Base-by-base conservation (phyloP, 2,888 invertebrate genomes). In the Craniophora ligustri region DNA sequence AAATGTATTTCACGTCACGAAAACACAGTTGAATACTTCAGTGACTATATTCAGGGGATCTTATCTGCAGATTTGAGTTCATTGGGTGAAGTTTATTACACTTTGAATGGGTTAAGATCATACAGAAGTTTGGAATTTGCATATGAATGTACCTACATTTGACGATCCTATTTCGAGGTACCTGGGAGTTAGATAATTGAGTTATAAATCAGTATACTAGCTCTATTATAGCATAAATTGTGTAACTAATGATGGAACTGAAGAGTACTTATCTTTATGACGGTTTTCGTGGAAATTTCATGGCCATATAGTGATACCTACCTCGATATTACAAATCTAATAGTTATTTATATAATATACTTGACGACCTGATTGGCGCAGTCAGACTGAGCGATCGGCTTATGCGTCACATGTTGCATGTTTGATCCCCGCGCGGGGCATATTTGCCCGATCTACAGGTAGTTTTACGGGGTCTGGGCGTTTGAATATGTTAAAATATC, bases 111-210 rank as follows among this genome's bases (percentile, higher is more conserved):
- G 16, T 38, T 47, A 38, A 36, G 32, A 53, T 60, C 61, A 50
- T 32, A 47, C 23, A 32, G 10, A 7, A 32, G 32, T 11, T 18
- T n/a, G 5, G 1, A 48, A 67, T 69, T 69, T 71, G 51, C 67
- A 69, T 69, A 18, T 67, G 49, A 67, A 71, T 62, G 54, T 36
- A 41, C n/a, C 26, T 26, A 4, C 14, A 36, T 47, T 39, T 39
- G 31, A 36, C 28, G 51, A 60, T 46, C 30, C 49, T 11, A 14
- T 21, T 44, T 13, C 10, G 32, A 44, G 42, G 48, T 58, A 32
- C 21, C 15, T 18, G 10, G 0, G 18, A 42, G 45, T 46, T 38
- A 15, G 41, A 34, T 50, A 63, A 55, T 62, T 36, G 32, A 51
- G 50, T 45, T 38, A 23, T 18, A 19, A 49, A 62, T 55, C 14